These are phyloP conservation scores for Helicoverpa zea DNA, from an alignment of 1,140 invertebrate genomes.

Conservation along the genomic window DNA sequence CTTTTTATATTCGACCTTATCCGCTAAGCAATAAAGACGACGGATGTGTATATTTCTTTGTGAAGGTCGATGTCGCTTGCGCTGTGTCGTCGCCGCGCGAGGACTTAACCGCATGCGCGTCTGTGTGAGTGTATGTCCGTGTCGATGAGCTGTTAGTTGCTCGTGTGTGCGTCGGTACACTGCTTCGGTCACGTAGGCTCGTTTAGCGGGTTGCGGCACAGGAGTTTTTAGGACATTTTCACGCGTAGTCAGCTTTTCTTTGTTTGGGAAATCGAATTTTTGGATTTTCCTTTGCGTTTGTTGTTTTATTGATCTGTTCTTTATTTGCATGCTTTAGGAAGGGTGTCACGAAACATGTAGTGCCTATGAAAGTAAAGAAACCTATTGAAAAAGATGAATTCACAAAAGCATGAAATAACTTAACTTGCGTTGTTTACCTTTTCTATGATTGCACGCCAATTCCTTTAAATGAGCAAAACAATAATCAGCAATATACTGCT, in stretches of 20 bases:
- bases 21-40: slow-evolving; percentile 54
- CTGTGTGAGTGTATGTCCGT: slow-evolving; percentile 69
- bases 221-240: slow-evolving; percentile 71
- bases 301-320: background rate
- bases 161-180: slow-evolving; percentile 71
- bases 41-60: slow-evolving; percentile 78
- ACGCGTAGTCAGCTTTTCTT: slow-evolving; percentile 55
- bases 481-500: background rate
- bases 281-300: background rate
- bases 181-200: slow-evolving; percentile 83
- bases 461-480: background rate
- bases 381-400: background rate
- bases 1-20: slow-evolving; percentile 63
- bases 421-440: too few species aligned
- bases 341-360: background rate
- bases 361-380: background rate
- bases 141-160: slow-evolving; percentile 61
- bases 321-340: background rate
- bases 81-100: slow-evolving; percentile 52
- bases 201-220: slow-evolving; percentile 62
- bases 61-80: slow-evolving; percentile 79
- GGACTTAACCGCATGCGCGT: slow-evolving; percentile 70
- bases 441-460: background rate
- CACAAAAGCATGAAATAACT: background rate
- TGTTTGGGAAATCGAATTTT: slow-evolving; percentile 52